These are phyloP conservation scores for Diaprepes abbreviatus DNA, from an alignment of 2,888 invertebrate species.

Conservation along the genomic window DNA sequence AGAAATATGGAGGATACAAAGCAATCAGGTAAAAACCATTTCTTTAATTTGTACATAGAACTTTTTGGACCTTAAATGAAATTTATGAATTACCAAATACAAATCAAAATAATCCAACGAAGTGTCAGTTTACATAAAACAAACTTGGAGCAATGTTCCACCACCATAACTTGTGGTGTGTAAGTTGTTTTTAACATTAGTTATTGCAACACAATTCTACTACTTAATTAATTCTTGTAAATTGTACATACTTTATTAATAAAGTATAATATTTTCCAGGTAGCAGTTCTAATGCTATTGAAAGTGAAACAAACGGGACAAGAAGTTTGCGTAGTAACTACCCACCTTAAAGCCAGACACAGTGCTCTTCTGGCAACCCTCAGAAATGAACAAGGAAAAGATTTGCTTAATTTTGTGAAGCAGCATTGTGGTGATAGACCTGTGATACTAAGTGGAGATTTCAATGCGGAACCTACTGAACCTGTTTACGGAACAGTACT, in stretches of 20 bases:
- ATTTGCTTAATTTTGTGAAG: conserved; percentile 73
- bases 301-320: conserved; percentile 71
- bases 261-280: conserved; percentile 63
- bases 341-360: conserved; percentile 81
- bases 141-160: too few relatives aligned
- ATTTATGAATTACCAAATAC: too few relatives aligned
- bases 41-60: too few relatives aligned
- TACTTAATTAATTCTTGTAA: too few relatives aligned
- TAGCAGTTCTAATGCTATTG: conserved; percentile 74
- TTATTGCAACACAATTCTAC: too few relatives aligned
- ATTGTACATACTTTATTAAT: too few relatives aligned
- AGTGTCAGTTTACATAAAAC: too few relatives aligned
- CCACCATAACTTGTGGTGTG: too few relatives aligned
- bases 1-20: conserved; percentile 81
- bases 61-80: too few relatives aligned
- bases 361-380: conserved; percentile 77
- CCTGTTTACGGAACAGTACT: conserved; percentile 77
- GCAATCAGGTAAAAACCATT: conserved; percentile 79
- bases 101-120: too few relatives aligned
- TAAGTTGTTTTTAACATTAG: too few relatives aligned
- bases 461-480: conserved; percentile 82
- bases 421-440: conserved; percentile 70
- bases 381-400: conserved; percentile 80
- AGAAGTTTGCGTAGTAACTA: conserved; percentile 77
- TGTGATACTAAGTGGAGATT: conserved; percentile 79